Evolutionary conservation across 2,113 vertebrate species (phyloP).

Genomic region (Cryptotis parvus): DNA sequence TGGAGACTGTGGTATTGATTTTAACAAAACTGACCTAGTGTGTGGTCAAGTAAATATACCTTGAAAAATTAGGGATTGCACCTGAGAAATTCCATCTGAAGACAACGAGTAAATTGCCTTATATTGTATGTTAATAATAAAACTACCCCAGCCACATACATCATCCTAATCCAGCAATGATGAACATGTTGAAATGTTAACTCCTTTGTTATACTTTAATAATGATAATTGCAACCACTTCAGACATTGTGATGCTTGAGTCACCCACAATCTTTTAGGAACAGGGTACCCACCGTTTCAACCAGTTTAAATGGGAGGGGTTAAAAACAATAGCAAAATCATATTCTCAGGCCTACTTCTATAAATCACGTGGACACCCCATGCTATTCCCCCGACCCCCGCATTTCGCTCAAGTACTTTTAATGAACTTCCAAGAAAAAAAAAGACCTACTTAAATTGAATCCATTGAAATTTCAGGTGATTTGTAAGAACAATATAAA

Average conservation of each 20-base stretch:
- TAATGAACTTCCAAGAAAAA: conserved; percentile 46
- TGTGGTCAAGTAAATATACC: conserved; percentile 36
- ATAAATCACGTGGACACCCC: background rate
- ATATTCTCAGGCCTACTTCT: background rate
- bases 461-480: background rate
- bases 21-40: conserved; percentile 34
- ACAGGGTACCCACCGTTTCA: background rate
- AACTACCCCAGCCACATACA: conserved; percentile 53
- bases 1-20: background rate
- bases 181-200: conserved; percentile 67
- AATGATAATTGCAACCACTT: conserved; percentile 11
- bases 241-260: conserved; percentile 25
- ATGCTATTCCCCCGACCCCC: background rate
- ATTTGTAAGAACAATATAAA: conserved; percentile 16
- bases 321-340: background rate
- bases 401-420: background rate
- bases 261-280: conserved; percentile 47
- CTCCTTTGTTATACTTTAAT: conserved; percentile 60
- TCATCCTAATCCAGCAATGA: conserved; percentile 46
- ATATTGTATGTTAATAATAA: conserved; percentile 27
- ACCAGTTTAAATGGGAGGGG: background rate
- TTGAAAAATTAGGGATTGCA: background rate
- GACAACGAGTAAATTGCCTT: conserved; percentile 15
- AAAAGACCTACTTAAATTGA: background rate
- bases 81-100: conserved; percentile 61